phyloP scores from a whole-genome alignment of 2,797 vertebrate genomes.

The Odontamblyopus lacepedii region DNA sequence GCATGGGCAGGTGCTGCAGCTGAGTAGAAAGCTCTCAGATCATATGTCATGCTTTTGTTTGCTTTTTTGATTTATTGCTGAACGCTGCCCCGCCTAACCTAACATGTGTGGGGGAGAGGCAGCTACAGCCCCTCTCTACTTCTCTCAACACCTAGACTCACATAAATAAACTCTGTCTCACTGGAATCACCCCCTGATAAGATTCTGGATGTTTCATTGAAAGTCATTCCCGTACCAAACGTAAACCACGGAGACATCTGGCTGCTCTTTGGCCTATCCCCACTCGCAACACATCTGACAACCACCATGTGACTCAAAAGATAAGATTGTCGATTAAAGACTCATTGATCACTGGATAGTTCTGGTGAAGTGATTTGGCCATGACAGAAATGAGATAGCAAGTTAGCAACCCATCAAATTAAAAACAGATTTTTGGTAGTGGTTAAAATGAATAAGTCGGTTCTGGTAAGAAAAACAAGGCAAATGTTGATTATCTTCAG shows the following conservation, averaged over 20 bases:
- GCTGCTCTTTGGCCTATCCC: slow-evolving; percentile 30
- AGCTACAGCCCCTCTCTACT: slow-evolving; percentile 36
- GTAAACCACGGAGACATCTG: slow-evolving; percentile 60
- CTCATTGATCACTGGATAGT: slow-evolving; percentile 35
- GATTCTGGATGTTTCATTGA: slow-evolving; percentile 48
- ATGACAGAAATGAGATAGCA: slow-evolving; percentile 21
- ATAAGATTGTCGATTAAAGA: slow-evolving; percentile 45
- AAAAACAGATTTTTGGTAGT: slow-evolving; percentile 17
- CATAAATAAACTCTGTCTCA: slow-evolving; percentile 74
- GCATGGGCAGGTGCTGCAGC: slow-evolving; percentile 75
- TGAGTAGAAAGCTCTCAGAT: slow-evolving; percentile 55
- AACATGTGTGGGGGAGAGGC: slow-evolving; percentile 63
- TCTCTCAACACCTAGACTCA: slow-evolving; percentile 72
- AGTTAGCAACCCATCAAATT: slow-evolving; percentile 16
- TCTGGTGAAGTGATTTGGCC: slow-evolving; percentile 35
- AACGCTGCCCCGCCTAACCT: slow-evolving; percentile 67
- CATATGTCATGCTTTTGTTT: slow-evolving; percentile 75
- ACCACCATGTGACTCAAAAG: slow-evolving; percentile 44
- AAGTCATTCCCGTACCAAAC: slow-evolving; percentile 40
- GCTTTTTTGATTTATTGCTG: slow-evolving; percentile 76
- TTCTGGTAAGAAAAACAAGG: slow-evolving; percentile 18
- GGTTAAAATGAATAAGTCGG: slow-evolving; percentile 8
- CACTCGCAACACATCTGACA: slow-evolving; percentile 42
- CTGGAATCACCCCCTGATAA: slow-evolving; percentile 69
- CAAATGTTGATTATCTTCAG: neutral